These are phyloP conservation scores for Lagocephalus sceleratus DNA, from an alignment of 2,797 vertebrate genomes.

Conservation along the genomic window DNA sequence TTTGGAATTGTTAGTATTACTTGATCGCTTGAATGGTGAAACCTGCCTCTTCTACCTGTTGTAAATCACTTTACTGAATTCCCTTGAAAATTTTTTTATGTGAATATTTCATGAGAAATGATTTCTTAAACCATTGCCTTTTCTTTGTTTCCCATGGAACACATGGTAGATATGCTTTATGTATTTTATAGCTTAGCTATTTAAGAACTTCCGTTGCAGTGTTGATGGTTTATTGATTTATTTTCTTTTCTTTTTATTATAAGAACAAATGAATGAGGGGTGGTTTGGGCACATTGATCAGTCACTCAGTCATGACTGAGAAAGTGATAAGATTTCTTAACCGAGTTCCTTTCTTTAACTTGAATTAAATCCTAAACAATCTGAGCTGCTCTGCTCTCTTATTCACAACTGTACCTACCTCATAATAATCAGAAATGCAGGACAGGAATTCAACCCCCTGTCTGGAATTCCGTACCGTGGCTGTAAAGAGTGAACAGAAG, in stretches of 20 bases:
- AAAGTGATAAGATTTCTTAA: slow-evolving; percentile 76
- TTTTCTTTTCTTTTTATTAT: slow-evolving; percentile 10
- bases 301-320: slow-evolving; percentile 71
- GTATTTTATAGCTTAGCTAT: slow-evolving; percentile 51
- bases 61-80: slow-evolving; percentile 57
- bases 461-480: neutral
- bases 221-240: slow-evolving; percentile 26
- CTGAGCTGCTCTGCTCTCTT: slow-evolving; percentile 7
- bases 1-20: slow-evolving; percentile 72
- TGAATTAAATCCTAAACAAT: slow-evolving; percentile 77
- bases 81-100: slow-evolving; percentile 49
- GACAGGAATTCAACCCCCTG: neutral
- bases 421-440: neutral
- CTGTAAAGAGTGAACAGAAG: neutral
- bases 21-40: slow-evolving; percentile 53
- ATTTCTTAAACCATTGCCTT: slow-evolving; percentile 78
- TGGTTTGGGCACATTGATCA: slow-evolving; percentile 48
- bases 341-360: slow-evolving; percentile 85
- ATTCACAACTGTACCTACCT: neutral
- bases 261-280: slow-evolving; percentile 48
- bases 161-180: slow-evolving; percentile 62
- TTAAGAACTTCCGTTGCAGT: slow-evolving; percentile 37
- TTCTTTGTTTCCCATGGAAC: slow-evolving; percentile 75
- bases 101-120: slow-evolving; percentile 60
- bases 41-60: slow-evolving; percentile 49